Evolutionary conservation across 2,888 invertebrate species (phyloP), one percentile per base, ranked within the genome.

Genomic region (Stenichneumon culpator): DNA sequence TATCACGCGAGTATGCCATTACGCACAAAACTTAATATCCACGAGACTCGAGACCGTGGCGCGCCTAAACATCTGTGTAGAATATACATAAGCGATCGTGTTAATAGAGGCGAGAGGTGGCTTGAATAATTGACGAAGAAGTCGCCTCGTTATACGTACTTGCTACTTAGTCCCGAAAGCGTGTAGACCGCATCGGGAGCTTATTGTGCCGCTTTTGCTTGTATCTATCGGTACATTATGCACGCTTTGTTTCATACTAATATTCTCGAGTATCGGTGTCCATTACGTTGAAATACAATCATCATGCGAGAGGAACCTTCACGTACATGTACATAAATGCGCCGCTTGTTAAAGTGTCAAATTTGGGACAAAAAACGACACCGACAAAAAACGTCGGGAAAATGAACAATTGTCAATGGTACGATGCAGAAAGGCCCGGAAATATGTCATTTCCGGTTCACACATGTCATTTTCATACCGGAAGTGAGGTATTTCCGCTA

Each of bases 21-120:
- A 90, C 86, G 84, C 65, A 73, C 83, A 86, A 84, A 85, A 88
- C 65, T 47, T 83, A 65, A 79, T 75, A 83, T 57, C 36, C 32
- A 44, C 50, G 22, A 68, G 36, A 16, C 47, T 68, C n/a, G 44
- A 44, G 25, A 25, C 32, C 2, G 25, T 22, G 44, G 67, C 57
- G 14, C 25, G 22, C 19, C 44, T n/a, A 54, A 73, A 69, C 60
- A 73, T 47, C 79, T 68, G 63, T 19, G 68, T 73, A 63, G 69
- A 84, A 78, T 77, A 81, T 70, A 44, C 52, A 63, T 47, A 73
- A 78, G 47, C 68, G 79, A 73, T 77, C 75, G 72, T 80, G 57
- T 54, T 78, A 78, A 81, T 77, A 81, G 68, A 78, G 52, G 77
- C 69, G 67, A 77, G 32, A 65, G 39, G 68, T 36, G 65, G 19